Base-by-base conservation (phyloP, 2,113 vertebrate genomes). In the Catagonus wagneri region DNA sequence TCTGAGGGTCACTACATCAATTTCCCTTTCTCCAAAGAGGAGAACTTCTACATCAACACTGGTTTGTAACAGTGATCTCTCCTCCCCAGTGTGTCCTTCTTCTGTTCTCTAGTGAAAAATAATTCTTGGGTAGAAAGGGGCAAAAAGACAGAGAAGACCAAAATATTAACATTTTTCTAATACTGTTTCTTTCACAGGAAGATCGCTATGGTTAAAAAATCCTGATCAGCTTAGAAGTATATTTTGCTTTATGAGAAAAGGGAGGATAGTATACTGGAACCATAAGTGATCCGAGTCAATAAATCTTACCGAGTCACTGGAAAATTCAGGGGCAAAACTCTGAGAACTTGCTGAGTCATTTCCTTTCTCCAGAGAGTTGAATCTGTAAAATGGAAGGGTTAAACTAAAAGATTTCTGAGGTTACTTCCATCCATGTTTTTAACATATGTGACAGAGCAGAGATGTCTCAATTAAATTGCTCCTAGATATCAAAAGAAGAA, bases 241-340 rank as follows among this genome's bases (percentile, higher is more conserved):
- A 39, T 80, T 96, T 95, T 95, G 36, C 32, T 74, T 75, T 89
- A 44, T 95, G 58, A 56, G 23, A 76, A 85, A 83, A 92, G 12
- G 4, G 13, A 72, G 22, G 34, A 19, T 61, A 3, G 25, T 60
- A 75, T 69, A 60, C 13, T 71, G 52, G 79, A 90, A 34, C 23
- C 74, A 17, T 58, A 56, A 60, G 9, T 75, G 80, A 74, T 79
- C 27, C 56, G 60, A 90, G 13, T 52, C 68, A 92, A 95, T 72
- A 95, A 92, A 87, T 78, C 23, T 92, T 71, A 79, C 13, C 44
- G 32, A 97, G 74, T 93, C 66, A 84, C 20, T 93, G 81, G 71
- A 52, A 90, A 83, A 92, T 69, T 92, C 20, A 20, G 27, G 3
- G 4, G 14, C 75, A 12, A 52, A 56, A 63, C 44, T 15, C 23